phyloP scores from a whole-genome alignment of 2,113 vertebrate species.

The Lepisosteus oculatus region DNA sequence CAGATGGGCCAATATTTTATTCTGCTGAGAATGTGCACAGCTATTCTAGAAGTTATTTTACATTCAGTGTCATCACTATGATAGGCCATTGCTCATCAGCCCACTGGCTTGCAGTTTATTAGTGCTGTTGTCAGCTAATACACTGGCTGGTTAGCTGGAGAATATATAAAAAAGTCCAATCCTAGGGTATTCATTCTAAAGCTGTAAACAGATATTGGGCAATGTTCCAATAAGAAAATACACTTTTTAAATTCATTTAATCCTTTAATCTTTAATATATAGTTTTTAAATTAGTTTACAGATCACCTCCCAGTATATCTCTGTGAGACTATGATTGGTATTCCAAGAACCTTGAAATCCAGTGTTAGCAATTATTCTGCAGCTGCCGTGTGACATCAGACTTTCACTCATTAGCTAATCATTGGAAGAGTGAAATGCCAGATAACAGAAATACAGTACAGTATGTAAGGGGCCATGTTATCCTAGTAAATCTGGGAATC shows the following conservation, averaged over 20 bases:
- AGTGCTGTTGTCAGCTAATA: slow-evolving; percentile 15
- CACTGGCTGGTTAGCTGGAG: background rate
- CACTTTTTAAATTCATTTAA: background rate
- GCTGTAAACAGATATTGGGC: background rate
- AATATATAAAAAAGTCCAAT: background rate
- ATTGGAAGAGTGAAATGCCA: too few relatives aligned
- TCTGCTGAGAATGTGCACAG: slow-evolving; percentile 5
- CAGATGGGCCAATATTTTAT: slow-evolving; percentile 3
- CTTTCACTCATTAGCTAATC: too few relatives aligned
- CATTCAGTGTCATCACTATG: slow-evolving; percentile 12
- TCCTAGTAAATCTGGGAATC: too few relatives aligned
- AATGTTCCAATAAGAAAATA: background rate
- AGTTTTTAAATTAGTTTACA: background rate
- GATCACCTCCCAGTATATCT: too few relatives aligned
- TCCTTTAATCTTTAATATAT: background rate
- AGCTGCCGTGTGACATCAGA: too few relatives aligned
- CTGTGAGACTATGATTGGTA: too few relatives aligned
- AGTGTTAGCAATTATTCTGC: too few relatives aligned
- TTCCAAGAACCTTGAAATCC: too few relatives aligned
- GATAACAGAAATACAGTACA: too few relatives aligned
- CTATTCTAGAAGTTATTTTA: slow-evolving; percentile 13
- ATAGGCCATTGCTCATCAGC: slow-evolving; percentile 18
- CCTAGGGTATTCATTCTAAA: background rate
- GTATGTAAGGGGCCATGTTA: too few relatives aligned
- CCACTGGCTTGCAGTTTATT: background rate